phyloP scores from a whole-genome alignment of 92 coral and sea anemone genomes.

The Epizoanthus rinbou region DNA sequence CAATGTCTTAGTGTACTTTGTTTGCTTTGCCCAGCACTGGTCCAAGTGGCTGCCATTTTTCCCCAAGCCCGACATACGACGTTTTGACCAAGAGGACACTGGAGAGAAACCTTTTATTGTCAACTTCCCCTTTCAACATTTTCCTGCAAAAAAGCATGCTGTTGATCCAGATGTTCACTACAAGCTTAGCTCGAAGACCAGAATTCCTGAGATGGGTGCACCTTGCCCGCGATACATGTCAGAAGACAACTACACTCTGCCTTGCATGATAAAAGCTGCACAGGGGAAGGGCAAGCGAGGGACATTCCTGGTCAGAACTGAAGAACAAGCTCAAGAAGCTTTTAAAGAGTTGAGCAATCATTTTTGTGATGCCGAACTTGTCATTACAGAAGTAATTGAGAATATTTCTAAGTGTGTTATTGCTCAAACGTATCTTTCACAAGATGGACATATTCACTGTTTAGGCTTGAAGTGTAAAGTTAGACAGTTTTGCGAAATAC shows the following conservation, averaged over 20 bases:
- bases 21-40: constrained; percentile 62
- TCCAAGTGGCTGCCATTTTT: constrained; percentile 76
- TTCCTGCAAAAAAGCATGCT: constrained; percentile 82
- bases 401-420: constrained; percentile 66
- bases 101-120: constrained; percentile 66
- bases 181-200: constrained; percentile 71
- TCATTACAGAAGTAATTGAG: constrained; percentile 74
- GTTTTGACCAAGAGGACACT: constrained; percentile 53
- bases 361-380: constrained; percentile 60
- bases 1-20: not conserved
- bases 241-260: constrained; percentile 70
- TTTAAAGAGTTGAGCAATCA: constrained; percentile 61
- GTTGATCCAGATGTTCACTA: constrained; percentile 81
- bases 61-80: constrained; percentile 62
- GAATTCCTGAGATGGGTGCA: constrained; percentile 86
- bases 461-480: constrained; percentile 65
- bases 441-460: constrained; percentile 73
- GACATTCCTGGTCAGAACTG: constrained; percentile 66
- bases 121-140: constrained; percentile 69
- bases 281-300: constrained; percentile 81
- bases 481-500: constrained; percentile 50
- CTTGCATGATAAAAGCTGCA: constrained; percentile 84
- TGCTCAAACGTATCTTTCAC: constrained; percentile 71
- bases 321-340: constrained; percentile 56
- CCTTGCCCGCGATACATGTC: constrained; percentile 74